Conservation (phyloP, 2,113 vertebrate genomes). For the Campylomormyrus tamandua region DNA sequence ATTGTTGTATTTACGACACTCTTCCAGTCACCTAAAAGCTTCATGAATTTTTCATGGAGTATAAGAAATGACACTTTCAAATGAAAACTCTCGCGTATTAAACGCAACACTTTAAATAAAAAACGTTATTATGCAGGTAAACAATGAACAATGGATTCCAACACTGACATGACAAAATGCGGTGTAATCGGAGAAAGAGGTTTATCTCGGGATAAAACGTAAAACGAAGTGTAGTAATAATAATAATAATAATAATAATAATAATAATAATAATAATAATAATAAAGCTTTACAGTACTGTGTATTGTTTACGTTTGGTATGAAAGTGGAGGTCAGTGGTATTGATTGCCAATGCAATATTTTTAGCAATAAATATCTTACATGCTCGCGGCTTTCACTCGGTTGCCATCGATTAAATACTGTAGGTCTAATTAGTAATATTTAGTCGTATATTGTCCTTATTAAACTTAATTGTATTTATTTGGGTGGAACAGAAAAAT, state of each 20-base stretch:
- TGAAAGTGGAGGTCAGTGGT: neutral
- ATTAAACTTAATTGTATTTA: neutral
- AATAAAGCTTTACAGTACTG: neutral
- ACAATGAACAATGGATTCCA: neutral
- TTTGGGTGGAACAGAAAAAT: neutral
- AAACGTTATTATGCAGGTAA: neutral
- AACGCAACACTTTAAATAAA: neutral
- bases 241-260: neutral
- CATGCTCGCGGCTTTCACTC: neutral
- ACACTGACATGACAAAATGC: neutral
- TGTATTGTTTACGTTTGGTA: neutral
- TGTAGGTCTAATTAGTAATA: neutral
- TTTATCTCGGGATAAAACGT: neutral
- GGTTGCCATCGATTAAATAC: neutral
- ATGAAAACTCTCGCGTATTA: neutral
- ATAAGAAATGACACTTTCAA: neutral
- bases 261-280: neutral
- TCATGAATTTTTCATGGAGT: neutral
- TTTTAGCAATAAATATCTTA: neutral
- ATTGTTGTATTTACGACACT: slow-evolving; percentile 34
- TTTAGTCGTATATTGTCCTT: neutral
- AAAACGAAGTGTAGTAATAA: neutral
- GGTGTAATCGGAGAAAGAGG: neutral
- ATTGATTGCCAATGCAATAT: neutral
- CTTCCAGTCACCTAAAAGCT: neutral